A percentile compares a stretch with the other conserved stretches of the same genome.
Evolutionary conservation across 2,888 invertebrate genomes (phyloP).

Genomic region (Noctuana brunneofusca): DNA sequence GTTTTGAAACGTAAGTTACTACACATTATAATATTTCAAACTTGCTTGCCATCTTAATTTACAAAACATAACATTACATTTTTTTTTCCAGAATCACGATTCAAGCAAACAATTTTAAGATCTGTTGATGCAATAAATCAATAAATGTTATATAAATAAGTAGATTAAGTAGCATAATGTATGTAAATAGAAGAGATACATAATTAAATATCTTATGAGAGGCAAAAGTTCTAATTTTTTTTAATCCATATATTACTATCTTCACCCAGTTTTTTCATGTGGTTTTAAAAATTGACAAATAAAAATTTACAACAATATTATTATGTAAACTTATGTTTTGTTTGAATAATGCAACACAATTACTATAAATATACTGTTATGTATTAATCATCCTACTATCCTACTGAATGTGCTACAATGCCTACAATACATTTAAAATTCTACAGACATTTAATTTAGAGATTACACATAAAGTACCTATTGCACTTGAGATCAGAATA

Average conservation of each 20-base stretch:
- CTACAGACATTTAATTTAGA: not conserved
- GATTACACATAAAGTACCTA: constrained; percentile 32
- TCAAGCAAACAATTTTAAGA: constrained; percentile 68
- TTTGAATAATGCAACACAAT: no score
- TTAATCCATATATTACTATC: no score
- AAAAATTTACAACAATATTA: no score
- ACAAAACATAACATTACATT: not conserved
- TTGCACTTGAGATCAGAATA: constrained; percentile 22
- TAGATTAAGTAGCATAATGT: no score
- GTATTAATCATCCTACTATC: not conserved
- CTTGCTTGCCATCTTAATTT: no score
- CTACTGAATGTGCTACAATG: constrained; percentile 1
- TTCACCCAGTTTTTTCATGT: not conserved
- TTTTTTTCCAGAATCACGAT: constrained; percentile 72
- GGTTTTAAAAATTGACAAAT: not conserved
- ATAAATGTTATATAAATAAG: constrained; percentile 43
- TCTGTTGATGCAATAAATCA: constrained; percentile 57
- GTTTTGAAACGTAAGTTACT: constrained; percentile 69
- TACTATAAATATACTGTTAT: no score
- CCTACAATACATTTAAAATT: not conserved
- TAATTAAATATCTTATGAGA: no score
- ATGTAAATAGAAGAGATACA: no score
- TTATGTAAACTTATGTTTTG: no score
- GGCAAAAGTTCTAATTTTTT: no score
- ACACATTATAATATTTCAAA: constrained; percentile 3